Base-by-base conservation (phyloP, 2,113 vertebrate species). In the Elachura formosa region DNA sequence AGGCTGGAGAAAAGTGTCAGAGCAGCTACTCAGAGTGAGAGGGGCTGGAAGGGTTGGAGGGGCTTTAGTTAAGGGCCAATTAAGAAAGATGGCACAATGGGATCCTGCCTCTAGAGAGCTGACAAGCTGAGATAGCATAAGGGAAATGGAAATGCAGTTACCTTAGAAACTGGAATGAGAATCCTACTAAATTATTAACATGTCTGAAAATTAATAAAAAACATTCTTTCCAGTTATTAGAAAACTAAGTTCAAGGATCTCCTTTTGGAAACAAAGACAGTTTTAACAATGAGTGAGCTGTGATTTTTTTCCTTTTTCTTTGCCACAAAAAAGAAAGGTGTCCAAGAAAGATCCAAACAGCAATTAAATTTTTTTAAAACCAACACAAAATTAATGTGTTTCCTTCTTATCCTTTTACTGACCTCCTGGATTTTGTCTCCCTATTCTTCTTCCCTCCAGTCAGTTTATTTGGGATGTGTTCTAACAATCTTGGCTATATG, bases 131-230 rank as follows among this genome's bases (percentile, higher is more conserved):
- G 26, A n/a, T 58, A 49, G 68, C 5, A 3, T 12, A 73, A 93
- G 8, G 38, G 26, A 72, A 33, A 26, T 59, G n/a, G 36, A 91
- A 68, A 5, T 26, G 18, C 2, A 7, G 56, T 85, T 89, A 68
- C 62, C 78, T 76, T 82, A 94, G 85, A 87, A 92, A 95, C 62
- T 7, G 18, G 28, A 82, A 59, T 52, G 77, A 87, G 97, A 99
- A 97, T 97, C 98, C 84, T 98, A 98, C 43, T 99, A 98, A 94
- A 98, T 98, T 43, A 97, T 98, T 31, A 98, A 98, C 67, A 95
- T 95, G 33, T 96, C 97, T 10, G 98, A 99, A 94, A 99, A 98
- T 92, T 98, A 98, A 78, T 97, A 98, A 33, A 98, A 98, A 28
- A 96, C 97, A n/a, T 89, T 98, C 45, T 96, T 99, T 84, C 96